Evolutionary conservation across 1,140 invertebrate genomes (phyloP), one percentile per base, ranked within the genome.

Genomic region (Intoshia linei): DNA sequence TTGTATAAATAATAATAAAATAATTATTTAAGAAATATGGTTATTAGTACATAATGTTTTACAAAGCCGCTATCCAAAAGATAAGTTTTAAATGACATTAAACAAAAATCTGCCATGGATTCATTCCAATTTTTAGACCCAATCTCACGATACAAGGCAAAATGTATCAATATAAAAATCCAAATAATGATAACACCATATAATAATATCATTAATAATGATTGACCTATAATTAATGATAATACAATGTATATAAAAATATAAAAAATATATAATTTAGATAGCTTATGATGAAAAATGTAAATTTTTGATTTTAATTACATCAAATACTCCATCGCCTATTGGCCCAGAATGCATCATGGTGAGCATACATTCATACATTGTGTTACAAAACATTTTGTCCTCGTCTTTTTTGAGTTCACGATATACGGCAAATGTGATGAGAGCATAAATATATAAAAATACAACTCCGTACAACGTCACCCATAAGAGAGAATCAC

Each of bases 311-410:
- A 11, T 13, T n/a, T 21, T 13, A 37, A 42, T 37, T 42, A 55
- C 54, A 48, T 54, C 48, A 45, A 54, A 57, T 46, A 57, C 52
- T 38, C 51, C 54, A 15, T 51, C 52, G n/a, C n/a, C n/a, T n/a
- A 56, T 53, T 19, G 56, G 49, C 19, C 55, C 55, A 37, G 51
- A 53, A 33, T 50, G 40, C 29, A 56, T 49, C 23, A 57, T 49
- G 11, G 52, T 56, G 15, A 56, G 42, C 0, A 50, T 53, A 41
- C 55, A 57, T 40, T 56, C 46, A 47, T 48, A 56, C 15, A 56
- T 41, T 1, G 50, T 50, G 19, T 44, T 41, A 42, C 55, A 57
- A 37, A 53, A 55, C 37, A 53, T 34, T 32, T 48, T 48, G 30
- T 48, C 41, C 2, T 46, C 45, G 1, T 48, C 50, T 10, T 44